phyloP scores from a whole-genome alignment of 1,140 invertebrate species.

The Aphelinus certus region DNA sequence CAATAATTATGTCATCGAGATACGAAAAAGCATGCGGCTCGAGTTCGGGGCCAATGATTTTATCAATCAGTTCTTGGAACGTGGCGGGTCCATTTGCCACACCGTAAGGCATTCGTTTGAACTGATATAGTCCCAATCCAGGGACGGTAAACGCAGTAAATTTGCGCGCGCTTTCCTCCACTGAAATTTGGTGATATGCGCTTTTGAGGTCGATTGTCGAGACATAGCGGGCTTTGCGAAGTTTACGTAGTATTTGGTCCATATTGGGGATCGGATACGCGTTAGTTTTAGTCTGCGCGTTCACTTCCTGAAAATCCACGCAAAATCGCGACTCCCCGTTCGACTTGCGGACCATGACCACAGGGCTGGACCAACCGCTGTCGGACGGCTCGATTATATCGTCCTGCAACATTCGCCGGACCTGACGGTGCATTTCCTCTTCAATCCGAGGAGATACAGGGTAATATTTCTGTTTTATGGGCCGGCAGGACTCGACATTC shows the following conservation, averaged over 20 bases:
- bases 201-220: neutral
- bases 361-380: slow-evolving; percentile 62
- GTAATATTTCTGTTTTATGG: slow-evolving; percentile 2
- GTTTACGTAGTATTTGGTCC: slow-evolving; percentile 37
- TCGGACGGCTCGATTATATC: slow-evolving; percentile 59
- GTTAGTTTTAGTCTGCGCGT: neutral
- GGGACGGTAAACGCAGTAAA: slow-evolving; percentile 32
- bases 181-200: neutral
- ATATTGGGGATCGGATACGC: slow-evolving; percentile 30
- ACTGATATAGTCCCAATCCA: slow-evolving; percentile 53
- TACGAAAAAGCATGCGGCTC: neutral
- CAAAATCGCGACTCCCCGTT: too few relatives aligned
- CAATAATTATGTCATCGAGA: too few relatives aligned
- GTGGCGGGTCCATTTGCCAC: too few relatives aligned
- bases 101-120: slow-evolving; percentile 60
- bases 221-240: slow-evolving; percentile 38
- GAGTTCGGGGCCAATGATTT: slow-evolving; percentile 47
- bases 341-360: slow-evolving; percentile 67
- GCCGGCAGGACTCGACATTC: neutral
- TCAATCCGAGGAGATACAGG: slow-evolving; percentile 16
- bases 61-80: too few relatives aligned
- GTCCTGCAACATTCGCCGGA: slow-evolving; percentile 47
- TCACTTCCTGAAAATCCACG: neutral
- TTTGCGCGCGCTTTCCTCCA: too few relatives aligned
- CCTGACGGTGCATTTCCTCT: slow-evolving; percentile 27